Evolutionary conservation across 2,113 vertebrate species (phyloP).

Genomic region (Ranitomeya variabilis): DNA sequence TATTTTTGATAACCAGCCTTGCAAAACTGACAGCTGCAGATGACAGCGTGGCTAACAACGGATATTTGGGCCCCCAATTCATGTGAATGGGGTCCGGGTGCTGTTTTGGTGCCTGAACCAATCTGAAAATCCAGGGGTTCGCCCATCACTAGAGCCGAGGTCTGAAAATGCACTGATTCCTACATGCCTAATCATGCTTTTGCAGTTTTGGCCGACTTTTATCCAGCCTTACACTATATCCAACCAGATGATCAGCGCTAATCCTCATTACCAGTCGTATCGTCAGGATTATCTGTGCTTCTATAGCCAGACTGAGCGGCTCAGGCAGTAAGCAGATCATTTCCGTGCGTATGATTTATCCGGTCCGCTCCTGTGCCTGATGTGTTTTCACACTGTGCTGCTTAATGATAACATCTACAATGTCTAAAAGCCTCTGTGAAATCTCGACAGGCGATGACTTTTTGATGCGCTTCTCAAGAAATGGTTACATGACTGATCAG

Average conservation of each 20-base stretch:
- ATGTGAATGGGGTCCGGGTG: no score
- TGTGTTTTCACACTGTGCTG: neutral
- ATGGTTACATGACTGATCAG: conserved; percentile 19
- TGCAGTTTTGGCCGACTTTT: neutral
- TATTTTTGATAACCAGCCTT: no score
- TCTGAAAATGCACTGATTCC: neutral
- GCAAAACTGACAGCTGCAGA: no score
- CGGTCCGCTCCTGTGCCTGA: neutral
- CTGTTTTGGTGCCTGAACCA: no score
- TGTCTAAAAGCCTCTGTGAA: conserved; percentile 29
- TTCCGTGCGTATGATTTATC: neutral
- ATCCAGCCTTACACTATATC: neutral
- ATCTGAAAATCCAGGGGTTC: no score
- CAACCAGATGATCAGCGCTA: neutral
- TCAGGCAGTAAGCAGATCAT: neutral
- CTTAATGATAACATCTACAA: conserved; percentile 19
- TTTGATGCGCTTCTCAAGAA: conserved; percentile 1
- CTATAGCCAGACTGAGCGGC: neutral
- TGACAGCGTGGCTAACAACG: no score
- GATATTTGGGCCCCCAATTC: no score
- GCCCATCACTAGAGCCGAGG: no score
- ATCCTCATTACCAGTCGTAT: neutral
- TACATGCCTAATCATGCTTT: neutral
- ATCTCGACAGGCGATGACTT: conserved; percentile 23
- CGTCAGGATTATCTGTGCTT: neutral